These are phyloP conservation scores for Allacma fusca DNA, from an alignment of 2,888 invertebrate genomes.

Conservation along the genomic window DNA sequence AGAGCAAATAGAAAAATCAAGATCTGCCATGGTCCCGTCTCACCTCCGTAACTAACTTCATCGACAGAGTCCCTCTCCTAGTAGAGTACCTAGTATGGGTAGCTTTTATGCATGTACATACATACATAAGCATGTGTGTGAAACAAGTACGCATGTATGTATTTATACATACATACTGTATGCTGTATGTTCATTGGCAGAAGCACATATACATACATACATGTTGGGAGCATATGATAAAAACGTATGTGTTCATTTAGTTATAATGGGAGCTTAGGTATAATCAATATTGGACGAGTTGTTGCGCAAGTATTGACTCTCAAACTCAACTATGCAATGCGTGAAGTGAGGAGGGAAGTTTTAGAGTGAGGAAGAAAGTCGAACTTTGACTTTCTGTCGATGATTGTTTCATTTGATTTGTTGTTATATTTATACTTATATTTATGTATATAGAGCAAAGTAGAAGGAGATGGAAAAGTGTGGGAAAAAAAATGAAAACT, in stretches of 20 bases:
- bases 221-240: background rate
- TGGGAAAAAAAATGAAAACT: constrained; percentile 8
- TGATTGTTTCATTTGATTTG: background rate
- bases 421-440: background rate
- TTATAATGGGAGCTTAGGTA: constrained; percentile 2
- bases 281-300: constrained; percentile 14
- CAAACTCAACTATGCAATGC: background rate
- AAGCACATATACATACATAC: background rate
- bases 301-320: constrained; percentile 5
- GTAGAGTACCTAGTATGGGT: too few species aligned
- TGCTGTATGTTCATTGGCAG: too few species aligned
- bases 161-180: too few species aligned
- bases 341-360: background rate
- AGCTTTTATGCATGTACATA: too few species aligned
- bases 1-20: background rate
- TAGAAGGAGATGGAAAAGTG: background rate
- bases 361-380: constrained; percentile 35
- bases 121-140: too few species aligned
- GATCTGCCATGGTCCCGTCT: background rate
- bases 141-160: too few species aligned
- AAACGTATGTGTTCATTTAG: constrained; percentile 12
- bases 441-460: background rate
- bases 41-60: too few species aligned
- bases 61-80: too few species aligned
- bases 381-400: background rate